phyloP scores from a whole-genome alignment of 2,113 vertebrate genomes.

The Stigmatopora argus region DNA sequence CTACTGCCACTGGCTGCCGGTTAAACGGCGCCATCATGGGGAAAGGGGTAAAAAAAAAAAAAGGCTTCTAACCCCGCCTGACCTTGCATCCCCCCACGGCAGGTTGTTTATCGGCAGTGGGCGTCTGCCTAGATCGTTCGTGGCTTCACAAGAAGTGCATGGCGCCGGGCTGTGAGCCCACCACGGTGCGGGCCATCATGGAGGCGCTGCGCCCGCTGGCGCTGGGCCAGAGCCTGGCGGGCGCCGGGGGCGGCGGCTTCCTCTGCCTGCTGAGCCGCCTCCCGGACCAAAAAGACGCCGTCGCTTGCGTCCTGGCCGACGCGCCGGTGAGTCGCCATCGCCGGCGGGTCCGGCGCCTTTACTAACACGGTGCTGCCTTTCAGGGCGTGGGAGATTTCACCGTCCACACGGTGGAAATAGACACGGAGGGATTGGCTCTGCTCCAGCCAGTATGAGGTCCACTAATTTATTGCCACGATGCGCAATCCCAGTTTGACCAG shows the following conservation, averaged over 20 bases:
- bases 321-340: constrained; percentile 61
- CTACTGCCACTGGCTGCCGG: too few relatives aligned
- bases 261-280: constrained; percentile 82
- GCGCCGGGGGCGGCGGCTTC: constrained; percentile 90
- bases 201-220: constrained; percentile 71
- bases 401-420: constrained; percentile 82
- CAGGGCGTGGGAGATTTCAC: constrained; percentile 86
- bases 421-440: constrained; percentile 71
- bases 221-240: constrained; percentile 85
- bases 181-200: constrained; percentile 79
- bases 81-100: neutral
- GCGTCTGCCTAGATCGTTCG: constrained; percentile 76
- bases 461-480: neutral
- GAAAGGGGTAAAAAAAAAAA: too few relatives aligned
- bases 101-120: constrained; percentile 76
- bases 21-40: too few relatives aligned
- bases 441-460: neutral
- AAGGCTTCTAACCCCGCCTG: too few relatives aligned
- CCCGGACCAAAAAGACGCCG: constrained; percentile 63
- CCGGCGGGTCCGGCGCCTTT: neutral
- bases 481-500: too few relatives aligned
- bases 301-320: constrained; percentile 67
- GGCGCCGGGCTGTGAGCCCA: constrained; percentile 88
- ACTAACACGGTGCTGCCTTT: constrained; percentile 1
- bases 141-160: constrained; percentile 93